Base-by-base conservation (phyloP, 2,888 invertebrate species). In the Noctua comes region DNA sequence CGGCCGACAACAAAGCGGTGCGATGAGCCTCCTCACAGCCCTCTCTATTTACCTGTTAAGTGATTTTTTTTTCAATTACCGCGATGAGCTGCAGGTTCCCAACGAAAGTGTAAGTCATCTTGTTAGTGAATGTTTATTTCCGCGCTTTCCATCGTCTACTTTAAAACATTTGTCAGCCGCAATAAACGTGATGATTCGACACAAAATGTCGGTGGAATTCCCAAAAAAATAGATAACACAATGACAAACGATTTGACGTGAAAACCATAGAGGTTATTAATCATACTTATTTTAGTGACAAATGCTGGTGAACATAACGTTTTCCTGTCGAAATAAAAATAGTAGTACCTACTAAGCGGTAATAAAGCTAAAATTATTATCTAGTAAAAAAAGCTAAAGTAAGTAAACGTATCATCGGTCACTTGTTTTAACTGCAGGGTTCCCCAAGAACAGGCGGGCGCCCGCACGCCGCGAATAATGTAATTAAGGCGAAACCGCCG, bases 401-500 rank as follows among this genome's bases (percentile, higher is more conserved):
- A 86, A 84, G 83, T 70, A 84, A 84, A 85, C 77, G 79, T 88
- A 91, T 92, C 92, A 91, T 92, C 92, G 95, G 94, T 93, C 93
- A 94, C 91, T 92, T 89, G 90, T 91, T 92, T 92, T 90, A 91
- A 91, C 88, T 89, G 84, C 89, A 86, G 88, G 90, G 86, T 88
- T 90, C 87, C 90, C 90, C 88, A 88, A 90, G 92, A 91, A 91
- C 90, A 91, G 90, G 87, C 91, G 88, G 89, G 90, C 87, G 89
- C 87, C 88, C 88, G 88, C 91, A 90, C 89, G 90, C 93, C 93
- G 93, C 95, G 97, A 96, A 96, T 97, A 97, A 97, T 95, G 97
- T 97, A 97, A 97, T 97, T 97, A 97, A 96, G 95, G 93, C 94
- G 93, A 95, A 96, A 97, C 97, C 97, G 95, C 97, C 93, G 93